Evolutionary conservation across 2,113 vertebrate species (phyloP).

Genomic region (Brachyhypopomus gauderio): DNA sequence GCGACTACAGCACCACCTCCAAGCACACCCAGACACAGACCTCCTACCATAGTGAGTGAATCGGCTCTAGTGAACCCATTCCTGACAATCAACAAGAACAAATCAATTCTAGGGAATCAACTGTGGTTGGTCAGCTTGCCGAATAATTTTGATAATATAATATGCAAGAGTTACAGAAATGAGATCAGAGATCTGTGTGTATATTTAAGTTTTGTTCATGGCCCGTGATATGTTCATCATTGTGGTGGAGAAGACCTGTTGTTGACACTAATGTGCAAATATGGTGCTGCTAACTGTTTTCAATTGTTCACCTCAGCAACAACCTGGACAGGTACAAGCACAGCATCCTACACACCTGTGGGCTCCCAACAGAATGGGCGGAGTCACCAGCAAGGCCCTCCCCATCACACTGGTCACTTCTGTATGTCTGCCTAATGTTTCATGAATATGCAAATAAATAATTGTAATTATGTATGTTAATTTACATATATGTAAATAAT

Average conservation of each 20-base stretch:
- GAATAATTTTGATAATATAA: background rate
- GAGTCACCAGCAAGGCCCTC: constrained; percentile 66
- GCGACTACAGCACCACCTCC: constrained; percentile 60
- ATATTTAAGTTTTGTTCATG: background rate
- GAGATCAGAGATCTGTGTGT: background rate
- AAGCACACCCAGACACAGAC: constrained; percentile 59
- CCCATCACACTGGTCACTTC: constrained; percentile 72
- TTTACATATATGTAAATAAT: background rate
- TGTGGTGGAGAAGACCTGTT: background rate
- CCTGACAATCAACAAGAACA: no score
- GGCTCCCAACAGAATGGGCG: constrained; percentile 72
- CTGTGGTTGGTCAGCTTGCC: no score
- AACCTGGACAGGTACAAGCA: constrained; percentile 71
- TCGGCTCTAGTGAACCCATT: no score
- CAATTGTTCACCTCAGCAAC: constrained; percentile 24
- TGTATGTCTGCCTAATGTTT: constrained; percentile 62
- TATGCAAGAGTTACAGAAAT: background rate
- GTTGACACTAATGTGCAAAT: background rate
- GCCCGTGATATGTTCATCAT: background rate
- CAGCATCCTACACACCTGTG: constrained; percentile 67
- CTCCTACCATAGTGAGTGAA: constrained; percentile 61
- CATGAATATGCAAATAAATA: background rate
- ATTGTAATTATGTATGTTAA: background rate
- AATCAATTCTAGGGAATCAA: no score
- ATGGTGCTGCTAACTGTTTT: no score